Base-by-base conservation (phyloP, 2,113 vertebrate genomes). In the Xyliphius kryptos region DNA sequence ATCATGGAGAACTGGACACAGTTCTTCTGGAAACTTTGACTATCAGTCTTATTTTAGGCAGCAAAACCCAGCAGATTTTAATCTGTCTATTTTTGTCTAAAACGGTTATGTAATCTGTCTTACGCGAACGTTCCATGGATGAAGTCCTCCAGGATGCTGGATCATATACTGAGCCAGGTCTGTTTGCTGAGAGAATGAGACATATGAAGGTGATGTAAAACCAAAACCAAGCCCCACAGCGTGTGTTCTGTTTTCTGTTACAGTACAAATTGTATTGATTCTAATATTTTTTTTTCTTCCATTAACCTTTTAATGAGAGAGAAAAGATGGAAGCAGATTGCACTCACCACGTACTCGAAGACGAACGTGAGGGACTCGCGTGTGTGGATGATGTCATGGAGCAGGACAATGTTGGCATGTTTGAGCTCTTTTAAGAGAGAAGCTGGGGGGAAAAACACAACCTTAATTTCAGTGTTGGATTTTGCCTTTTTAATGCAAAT, bases 371-470 rank as follows among this genome's bases (percentile, higher is more conserved):
- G 83, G 0, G 85, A 89, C 75, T 94, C 87, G 71, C 82, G 84
- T 54, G 88, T 89, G 77, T 94, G 92, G 74, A 95, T 84, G 83
- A 95, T 93, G 82, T 94, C 92, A 7, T 93, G 93, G 16, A 96
- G 87, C n/a, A 94, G 81, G 47, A 97, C 87, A 53, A 96, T 82
- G 78, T 92, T 96, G 79, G 90, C 87, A 19, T 93, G 92, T 76
- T 97, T 97, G 74, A 96, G 81, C 46, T 77, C 72, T 74, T 92
- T 98, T 70, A 97, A 89, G 49, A 95, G 83, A 68, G 91, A 96
- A 1, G 91, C 92, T 88, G 82, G 62, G 56, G 71, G 26, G 26
- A n/a, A n/a, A n/a, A n/a, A n/a, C n/a, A n/a, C n/a, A n/a, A n/a
- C n/a, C n/a, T n/a, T n/a, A n/a, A n/a, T n/a, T n/a, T n/a, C n/a